Base-by-base conservation (phyloP, 2,888 invertebrate genomes). In the Brenthis daphne region DNA sequence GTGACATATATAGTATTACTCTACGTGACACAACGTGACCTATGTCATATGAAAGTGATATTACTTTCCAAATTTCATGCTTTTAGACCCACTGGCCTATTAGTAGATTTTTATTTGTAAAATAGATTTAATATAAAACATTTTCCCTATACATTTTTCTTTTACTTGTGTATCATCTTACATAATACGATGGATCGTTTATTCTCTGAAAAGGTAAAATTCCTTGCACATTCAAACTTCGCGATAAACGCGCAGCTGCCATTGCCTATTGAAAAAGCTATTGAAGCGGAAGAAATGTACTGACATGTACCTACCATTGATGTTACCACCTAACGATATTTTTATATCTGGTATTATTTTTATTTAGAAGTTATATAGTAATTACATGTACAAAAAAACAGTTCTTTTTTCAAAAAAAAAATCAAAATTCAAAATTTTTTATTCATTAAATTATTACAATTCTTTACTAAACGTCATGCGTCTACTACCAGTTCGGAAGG, bases 221-320 rank as follows among this genome's bases (percentile, higher is more conserved):
- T 51, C 57, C 50, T 50, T 48, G 48, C 29, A 50, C 57, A 65
- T 56, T 48, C 50, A 65, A 16, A 13, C 65, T 57, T 56, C 57
- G 29, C 48, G 64, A 65, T 57, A 57, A 57, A 50, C 65, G 48
- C 57, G 50, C 65, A 54, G 48, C 65, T 57, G 48, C 57, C 65
- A 48, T 56, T 11, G 47, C 55, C 55, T 29, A 65, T 65, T 65
- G 57, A 57, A 65, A 56, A 50, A 57, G 16, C 65, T 57, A 65
- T 20, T 57, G 54, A 24, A 65, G 57, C 65, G 65, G 48, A 57
- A 65, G 50, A 65, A 50, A 57, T 57, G 24, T 57, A 56, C 50
- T 50, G 65, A 57, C 65, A 57, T 50, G 33, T 56, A 29, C 13
- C 57, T 56, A 29, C 13, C 57, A 51, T 65, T 65, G 65, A 65